Conservation (phyloP, 2,113 vertebrate species). For the Fregetta grallaria region DNA sequence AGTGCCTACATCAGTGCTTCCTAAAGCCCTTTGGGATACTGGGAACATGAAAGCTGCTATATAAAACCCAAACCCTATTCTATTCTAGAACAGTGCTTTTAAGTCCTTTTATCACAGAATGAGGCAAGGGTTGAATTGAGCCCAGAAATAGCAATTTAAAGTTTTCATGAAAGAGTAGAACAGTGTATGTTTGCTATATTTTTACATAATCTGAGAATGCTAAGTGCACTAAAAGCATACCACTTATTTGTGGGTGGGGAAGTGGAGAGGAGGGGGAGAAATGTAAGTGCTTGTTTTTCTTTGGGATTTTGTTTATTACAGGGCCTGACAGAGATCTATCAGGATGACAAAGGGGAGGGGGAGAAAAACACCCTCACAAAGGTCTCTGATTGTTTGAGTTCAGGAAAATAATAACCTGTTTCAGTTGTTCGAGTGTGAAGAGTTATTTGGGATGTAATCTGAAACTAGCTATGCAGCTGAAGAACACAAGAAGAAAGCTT, state of each 20-base stretch:
- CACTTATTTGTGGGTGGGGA: slow-evolving; percentile 52
- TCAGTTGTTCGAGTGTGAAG: background rate
- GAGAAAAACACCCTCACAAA: background rate
- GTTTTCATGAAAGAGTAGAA: slow-evolving; percentile 63
- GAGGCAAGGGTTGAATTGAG: slow-evolving; percentile 65
- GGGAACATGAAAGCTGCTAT: slow-evolving; percentile 33
- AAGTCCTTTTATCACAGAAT: slow-evolving; percentile 69
- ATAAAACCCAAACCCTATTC: slow-evolving; percentile 61
- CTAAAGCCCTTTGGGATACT: slow-evolving; percentile 63
- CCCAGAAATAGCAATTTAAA: slow-evolving; percentile 69
- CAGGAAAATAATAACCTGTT: background rate
- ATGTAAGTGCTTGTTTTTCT: slow-evolving; percentile 24
- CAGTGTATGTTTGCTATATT: slow-evolving; percentile 65
- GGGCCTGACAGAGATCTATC: background rate
- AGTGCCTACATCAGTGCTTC: slow-evolving; percentile 40
- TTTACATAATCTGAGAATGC: slow-evolving; percentile 69
- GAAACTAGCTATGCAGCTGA: background rate
- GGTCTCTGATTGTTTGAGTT: background rate
- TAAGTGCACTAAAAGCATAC: slow-evolving; percentile 64
- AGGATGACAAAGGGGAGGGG: background rate
- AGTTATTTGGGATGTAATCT: background rate
- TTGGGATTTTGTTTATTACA: background rate
- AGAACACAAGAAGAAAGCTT: background rate
- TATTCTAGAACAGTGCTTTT: slow-evolving; percentile 62
- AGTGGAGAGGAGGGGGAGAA: background rate